Evolutionary conservation across 2,888 invertebrate species (phyloP).

Genomic region (Drosophila anceps): DNA sequence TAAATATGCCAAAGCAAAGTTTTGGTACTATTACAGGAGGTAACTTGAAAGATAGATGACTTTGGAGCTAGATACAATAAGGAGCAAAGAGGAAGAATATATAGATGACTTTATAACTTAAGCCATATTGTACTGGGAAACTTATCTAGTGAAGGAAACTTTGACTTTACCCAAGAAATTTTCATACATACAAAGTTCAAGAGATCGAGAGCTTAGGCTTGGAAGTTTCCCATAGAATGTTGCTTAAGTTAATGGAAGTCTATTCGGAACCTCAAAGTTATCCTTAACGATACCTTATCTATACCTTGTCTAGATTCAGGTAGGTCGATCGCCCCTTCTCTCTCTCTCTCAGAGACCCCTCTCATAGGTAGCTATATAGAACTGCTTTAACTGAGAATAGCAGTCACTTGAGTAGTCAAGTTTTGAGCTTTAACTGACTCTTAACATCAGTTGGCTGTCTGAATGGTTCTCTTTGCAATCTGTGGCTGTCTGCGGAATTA

Average conservation of each 20-base stretch:
- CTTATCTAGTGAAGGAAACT: too few species aligned
- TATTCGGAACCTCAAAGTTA: neutral
- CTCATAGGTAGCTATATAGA: neutral
- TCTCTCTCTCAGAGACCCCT: too few species aligned
- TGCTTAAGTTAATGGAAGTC: neutral
- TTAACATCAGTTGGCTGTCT: slow-evolving; percentile 34
- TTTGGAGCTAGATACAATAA: too few species aligned
- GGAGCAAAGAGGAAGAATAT: too few species aligned
- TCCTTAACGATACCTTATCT: neutral
- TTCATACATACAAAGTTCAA: too few species aligned
- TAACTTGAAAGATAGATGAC: neutral
- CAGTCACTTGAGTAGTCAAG: slow-evolving; percentile 33
- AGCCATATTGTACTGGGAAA: too few species aligned
- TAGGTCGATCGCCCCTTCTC: neutral
- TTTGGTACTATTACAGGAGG: neutral
- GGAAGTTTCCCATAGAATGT: too few species aligned
- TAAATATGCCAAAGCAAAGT: slow-evolving; percentile 1
- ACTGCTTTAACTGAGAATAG: neutral
- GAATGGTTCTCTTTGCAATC: slow-evolving; percentile 18
- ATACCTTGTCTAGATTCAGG: slow-evolving; percentile 16
- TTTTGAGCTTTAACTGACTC: slow-evolving; percentile 23
- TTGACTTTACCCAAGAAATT: too few species aligned
- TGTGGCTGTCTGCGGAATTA: slow-evolving; percentile 24
- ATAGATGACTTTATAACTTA: too few species aligned
- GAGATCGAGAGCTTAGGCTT: too few species aligned